phyloP scores from a whole-genome alignment of 2,113 vertebrate genomes.

The Petroica traversi region DNA sequence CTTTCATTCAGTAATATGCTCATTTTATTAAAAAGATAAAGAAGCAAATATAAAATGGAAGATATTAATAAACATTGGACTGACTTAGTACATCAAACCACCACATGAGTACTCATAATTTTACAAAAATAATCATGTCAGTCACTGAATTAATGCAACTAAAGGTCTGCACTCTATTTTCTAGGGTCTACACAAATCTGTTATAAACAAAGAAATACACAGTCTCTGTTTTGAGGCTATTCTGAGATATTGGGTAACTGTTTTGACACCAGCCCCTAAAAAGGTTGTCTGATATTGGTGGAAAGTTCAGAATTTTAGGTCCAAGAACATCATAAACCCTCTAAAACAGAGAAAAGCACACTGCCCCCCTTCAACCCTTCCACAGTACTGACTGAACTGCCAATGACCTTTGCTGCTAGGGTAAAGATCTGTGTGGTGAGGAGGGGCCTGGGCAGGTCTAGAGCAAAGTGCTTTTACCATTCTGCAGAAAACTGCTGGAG shows the following conservation, averaged over 20 bases:
- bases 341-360: not conserved
- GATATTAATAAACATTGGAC: slow-evolving; percentile 43
- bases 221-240: not conserved
- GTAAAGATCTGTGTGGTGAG: not conserved
- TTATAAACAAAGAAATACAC: not conserved
- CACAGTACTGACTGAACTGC: not conserved
- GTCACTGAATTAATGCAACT: not conserved
- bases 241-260: not conserved
- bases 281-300: not conserved
- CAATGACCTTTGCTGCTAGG: not conserved
- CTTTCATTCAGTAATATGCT: slow-evolving; percentile 41
- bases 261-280: not conserved
- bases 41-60: slow-evolving; percentile 50
- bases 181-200: not conserved
- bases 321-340: not conserved
- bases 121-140: not conserved
- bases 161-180: not conserved
- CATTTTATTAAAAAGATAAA: slow-evolving; percentile 66
- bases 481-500: not conserved
- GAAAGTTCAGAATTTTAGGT: not conserved
- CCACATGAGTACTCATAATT: not conserved
- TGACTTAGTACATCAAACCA: not conserved
- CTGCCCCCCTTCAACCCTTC: not conserved
- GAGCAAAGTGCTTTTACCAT: not conserved
- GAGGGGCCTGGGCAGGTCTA: not conserved